These are phyloP conservation scores for Esperia sulphurella DNA, from an alignment of 2,888 invertebrate genomes.

Conservation along the genomic window DNA sequence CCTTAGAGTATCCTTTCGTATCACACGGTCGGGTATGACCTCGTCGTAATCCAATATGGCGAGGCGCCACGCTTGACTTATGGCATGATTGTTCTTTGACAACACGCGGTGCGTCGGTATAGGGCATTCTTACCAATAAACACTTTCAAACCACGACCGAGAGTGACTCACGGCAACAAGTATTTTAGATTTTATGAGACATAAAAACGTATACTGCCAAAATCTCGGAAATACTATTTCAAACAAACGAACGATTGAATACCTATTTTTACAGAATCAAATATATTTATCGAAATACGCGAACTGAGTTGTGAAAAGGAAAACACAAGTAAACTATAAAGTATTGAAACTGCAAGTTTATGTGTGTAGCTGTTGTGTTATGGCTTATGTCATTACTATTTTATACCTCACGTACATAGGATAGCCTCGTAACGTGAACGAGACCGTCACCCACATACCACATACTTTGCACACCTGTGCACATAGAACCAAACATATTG, in stretches of 20 bases:
- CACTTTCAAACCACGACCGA: constrained; percentile 2
- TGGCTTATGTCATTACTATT: background rate
- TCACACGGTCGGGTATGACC: constrained; percentile 59
- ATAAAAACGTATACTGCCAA: too few relatives aligned
- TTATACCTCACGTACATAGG: background rate
- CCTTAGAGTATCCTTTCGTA: constrained; percentile 64
- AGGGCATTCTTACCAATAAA: constrained; percentile 7
- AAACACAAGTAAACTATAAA: too few relatives aligned
- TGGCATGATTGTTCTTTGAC: constrained; percentile 50
- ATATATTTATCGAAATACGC: too few relatives aligned
- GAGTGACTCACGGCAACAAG: background rate
- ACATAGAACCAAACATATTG: constrained; percentile 2
- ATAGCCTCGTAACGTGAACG: background rate
- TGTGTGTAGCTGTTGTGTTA: too few relatives aligned
- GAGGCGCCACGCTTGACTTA: constrained; percentile 60
- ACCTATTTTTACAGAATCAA: too few relatives aligned
- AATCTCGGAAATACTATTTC: too few relatives aligned
- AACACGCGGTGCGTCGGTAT: constrained; percentile 12
- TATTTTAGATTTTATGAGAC: too few relatives aligned
- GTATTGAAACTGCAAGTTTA: too few relatives aligned
- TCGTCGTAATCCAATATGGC: constrained; percentile 68
- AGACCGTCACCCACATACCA: background rate
- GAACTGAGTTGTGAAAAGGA: too few relatives aligned
- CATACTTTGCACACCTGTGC: constrained; percentile 4
- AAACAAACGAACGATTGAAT: too few relatives aligned